These are phyloP conservation scores for Hippolais icterina DNA, from an alignment of 2,113 vertebrate species.

Conservation along the genomic window DNA sequence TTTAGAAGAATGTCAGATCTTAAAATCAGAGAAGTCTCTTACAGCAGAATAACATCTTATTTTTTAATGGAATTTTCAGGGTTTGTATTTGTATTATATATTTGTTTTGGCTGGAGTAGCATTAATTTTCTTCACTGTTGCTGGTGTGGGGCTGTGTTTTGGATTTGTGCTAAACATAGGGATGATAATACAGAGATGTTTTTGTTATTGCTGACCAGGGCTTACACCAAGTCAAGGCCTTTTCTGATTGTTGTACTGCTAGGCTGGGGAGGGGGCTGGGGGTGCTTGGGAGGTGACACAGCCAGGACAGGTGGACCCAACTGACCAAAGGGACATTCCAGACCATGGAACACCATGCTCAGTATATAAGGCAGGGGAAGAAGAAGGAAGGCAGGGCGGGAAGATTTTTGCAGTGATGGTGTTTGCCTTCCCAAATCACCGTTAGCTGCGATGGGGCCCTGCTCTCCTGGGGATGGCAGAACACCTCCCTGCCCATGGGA, in stretches of 20 bases:
- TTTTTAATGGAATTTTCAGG: neutral
- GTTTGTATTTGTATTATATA: neutral
- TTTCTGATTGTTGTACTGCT: neutral
- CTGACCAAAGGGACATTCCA: neutral
- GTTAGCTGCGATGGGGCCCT: neutral
- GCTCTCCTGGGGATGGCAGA: neutral
- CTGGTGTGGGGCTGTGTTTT: neutral
- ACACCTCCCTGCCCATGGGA: accelerated
- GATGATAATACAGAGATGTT: accelerated
- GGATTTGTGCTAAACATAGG: neutral
- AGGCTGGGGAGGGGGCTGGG: neutral
- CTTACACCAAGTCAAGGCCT: neutral
- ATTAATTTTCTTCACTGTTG: neutral
- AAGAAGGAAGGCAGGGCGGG: neutral
- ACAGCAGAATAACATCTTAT: neutral
- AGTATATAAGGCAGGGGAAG: accelerated
- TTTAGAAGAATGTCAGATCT: neutral
- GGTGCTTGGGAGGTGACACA: neutral
- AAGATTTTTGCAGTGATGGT: accelerated
- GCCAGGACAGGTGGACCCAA: accelerated
- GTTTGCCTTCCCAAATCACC: neutral
- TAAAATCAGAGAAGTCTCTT: neutral
- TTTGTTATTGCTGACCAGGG: neutral
- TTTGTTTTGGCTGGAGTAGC: neutral
- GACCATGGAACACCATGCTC: neutral